Conservation (phyloP, 2,113 vertebrate species). For the Ceratotherium simum region DNA sequence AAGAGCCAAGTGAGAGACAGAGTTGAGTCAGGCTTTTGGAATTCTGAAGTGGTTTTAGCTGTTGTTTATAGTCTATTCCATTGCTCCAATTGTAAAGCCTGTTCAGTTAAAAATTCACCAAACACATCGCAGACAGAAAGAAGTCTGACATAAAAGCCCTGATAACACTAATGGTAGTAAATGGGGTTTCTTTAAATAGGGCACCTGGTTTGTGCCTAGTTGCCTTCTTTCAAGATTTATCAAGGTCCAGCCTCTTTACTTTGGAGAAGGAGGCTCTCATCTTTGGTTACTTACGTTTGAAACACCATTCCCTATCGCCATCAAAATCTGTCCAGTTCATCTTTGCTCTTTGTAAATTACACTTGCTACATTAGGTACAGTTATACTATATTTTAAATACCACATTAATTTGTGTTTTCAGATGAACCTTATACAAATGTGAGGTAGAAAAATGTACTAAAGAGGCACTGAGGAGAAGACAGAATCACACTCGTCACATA, state of each 20-base stretch:
- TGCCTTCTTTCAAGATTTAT: neutral
- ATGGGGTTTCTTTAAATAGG: constrained; percentile 15
- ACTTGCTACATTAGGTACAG: neutral
- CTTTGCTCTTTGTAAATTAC: neutral
- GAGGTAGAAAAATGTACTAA: neutral
- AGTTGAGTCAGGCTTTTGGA: constrained; percentile 64
- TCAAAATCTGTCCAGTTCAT: neutral
- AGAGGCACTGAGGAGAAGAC: neutral
- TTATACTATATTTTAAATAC: neutral
- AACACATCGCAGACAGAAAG: constrained; percentile 49
- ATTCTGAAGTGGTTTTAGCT: constrained; percentile 57
- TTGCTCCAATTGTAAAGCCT: constrained; percentile 44
- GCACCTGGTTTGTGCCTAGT: neutral
- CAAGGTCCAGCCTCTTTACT: neutral
- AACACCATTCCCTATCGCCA: neutral
- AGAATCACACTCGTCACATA: neutral
- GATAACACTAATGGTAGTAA: constrained; percentile 61
- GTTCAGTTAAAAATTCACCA: constrained; percentile 74
- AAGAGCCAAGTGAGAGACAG: neutral
- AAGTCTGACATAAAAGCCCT: constrained; percentile 41
- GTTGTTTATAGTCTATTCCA: constrained; percentile 57
- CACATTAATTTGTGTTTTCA: neutral
- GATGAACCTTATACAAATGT: neutral
- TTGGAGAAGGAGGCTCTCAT: neutral
- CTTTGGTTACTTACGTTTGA: neutral